Base-by-base conservation (phyloP, 1,140 invertebrate species). In the Dendroctonus ponderosae region DNA sequence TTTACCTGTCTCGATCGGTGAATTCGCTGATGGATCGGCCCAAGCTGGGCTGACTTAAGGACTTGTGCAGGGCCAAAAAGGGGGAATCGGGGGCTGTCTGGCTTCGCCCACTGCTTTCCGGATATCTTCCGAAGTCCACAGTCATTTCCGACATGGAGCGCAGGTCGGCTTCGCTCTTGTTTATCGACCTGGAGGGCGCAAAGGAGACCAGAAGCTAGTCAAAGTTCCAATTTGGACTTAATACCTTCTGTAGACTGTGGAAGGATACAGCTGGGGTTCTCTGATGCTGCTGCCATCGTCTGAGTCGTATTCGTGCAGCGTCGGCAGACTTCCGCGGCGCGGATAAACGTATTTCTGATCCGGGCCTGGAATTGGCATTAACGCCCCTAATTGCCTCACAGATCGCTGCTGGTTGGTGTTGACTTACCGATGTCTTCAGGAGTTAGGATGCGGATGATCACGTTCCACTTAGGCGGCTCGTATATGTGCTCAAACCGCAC, bases 91-190 rank as follows among this genome's bases (percentile, higher is more conserved):
- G 80, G 79, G 48, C 78, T 75, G 51, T 79, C 65, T 83, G 80
- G 15, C 74, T 75, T 54, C 83, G 81, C 63, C 85, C 85, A 50
- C 81, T 84, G 74, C 91, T 87, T 58, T 82, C 79, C 40, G 87
- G 74, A 74, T 90, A 85, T 62, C 89, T 71, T 38, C 86, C 87
- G 70, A 91, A 91, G 75, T 94, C 91, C 3, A 94, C 91, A 70
- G 89, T 93, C 78, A 92, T 88, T 80, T 96, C 93, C 0, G 91
- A 92, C 90, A 94, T 92, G 0, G 92, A 94, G 26, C 92, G 78
- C 11, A 87, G 79, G 70, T 87, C 85, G 5, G 84, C 84, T 82
- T 83, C 81, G 74, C 82, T 83, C 62, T 83, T 77, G 68, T 82
- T 82, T 68, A 85, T 84, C 62, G 86, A 82, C 60, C 83, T 73